Evolutionary conservation across 2,797 vertebrate species (phyloP).

Genomic region (Petrocephalus sullivani): DNA sequence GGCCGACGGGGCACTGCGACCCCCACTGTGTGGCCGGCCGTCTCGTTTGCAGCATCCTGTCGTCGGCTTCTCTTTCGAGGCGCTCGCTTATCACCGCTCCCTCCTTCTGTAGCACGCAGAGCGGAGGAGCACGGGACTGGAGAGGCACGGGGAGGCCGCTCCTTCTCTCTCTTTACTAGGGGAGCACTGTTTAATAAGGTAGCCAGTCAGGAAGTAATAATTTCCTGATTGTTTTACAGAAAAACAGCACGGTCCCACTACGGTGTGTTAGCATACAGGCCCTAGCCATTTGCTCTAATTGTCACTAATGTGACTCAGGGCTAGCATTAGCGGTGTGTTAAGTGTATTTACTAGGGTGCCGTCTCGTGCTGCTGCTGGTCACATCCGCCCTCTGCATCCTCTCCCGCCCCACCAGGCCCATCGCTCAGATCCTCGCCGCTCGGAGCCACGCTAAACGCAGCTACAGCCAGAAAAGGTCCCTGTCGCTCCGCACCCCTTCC

Average conservation of each 20-base stretch:
- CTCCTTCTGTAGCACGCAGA: neutral
- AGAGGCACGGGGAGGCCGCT: neutral
- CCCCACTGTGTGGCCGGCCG: constrained; percentile 32
- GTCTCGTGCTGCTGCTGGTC: constrained; percentile 44
- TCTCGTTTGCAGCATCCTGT: constrained; percentile 25
- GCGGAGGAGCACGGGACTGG: neutral
- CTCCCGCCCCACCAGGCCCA: constrained; percentile 19
- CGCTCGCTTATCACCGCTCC: constrained; percentile 31
- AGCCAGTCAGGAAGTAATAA: neutral
- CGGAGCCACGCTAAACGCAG: neutral
- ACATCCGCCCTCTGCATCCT: constrained; percentile 42
- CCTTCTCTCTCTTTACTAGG: neutral
- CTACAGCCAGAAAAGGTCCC: neutral
- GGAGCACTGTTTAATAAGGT: neutral
- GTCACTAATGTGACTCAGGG: constrained; percentile 36
- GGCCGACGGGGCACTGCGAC: neutral
- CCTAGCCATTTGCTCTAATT: constrained; percentile 27
- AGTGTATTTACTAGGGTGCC: constrained; percentile 33
- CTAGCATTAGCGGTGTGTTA: constrained; percentile 36
- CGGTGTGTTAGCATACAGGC: neutral
- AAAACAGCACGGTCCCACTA: neutral
- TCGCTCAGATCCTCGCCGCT: neutral
- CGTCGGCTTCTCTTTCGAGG: constrained; percentile 26
- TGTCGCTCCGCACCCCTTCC: neutral
- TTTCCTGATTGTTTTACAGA: neutral